phyloP scores from a whole-genome alignment of 2,888 invertebrate species.

The Steinernema carpocapsae region DNA sequence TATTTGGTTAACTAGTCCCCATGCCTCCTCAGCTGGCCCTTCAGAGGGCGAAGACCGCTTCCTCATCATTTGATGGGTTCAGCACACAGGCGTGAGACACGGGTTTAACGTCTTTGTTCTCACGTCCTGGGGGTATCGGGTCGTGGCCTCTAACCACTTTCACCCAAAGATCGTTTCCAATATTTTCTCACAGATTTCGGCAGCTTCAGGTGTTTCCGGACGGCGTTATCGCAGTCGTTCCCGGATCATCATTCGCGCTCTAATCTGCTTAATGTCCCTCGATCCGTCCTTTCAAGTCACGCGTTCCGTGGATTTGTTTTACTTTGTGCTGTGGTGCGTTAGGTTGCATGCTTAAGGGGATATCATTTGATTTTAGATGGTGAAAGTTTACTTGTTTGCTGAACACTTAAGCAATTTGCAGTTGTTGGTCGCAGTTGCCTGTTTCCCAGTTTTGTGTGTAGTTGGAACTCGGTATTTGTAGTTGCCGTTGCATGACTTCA shows the following conservation, averaged over 20 bases:
- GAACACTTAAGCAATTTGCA: conserved; percentile 22
- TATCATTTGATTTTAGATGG: neutral
- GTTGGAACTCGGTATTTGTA: no score
- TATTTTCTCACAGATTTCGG: neutral
- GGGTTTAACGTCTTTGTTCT: neutral
- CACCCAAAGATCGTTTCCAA: no score
- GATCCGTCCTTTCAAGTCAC: neutral
- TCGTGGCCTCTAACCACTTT: neutral
- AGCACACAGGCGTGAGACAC: neutral
- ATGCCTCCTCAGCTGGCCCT: no score
- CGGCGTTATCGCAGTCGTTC: no score
- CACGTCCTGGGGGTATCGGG: neutral
- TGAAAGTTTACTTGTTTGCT: conserved; percentile 9
- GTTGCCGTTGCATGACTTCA: no score
- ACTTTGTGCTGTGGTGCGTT: neutral
- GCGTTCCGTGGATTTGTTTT: conserved; percentile 12
- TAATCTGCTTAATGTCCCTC: neutral
- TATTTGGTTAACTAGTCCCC: conserved; percentile 4
- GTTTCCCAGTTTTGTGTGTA: conserved; percentile 5
- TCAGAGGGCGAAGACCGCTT: no score
- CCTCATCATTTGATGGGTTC: conserved; percentile 3
- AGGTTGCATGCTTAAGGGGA: neutral
- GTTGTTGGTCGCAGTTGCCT: neutral
- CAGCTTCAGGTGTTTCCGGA: neutral
- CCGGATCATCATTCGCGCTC: no score